These are phyloP conservation scores for Pheosia tremula DNA, from an alignment of 2,888 invertebrate species.

Conservation along the genomic window DNA sequence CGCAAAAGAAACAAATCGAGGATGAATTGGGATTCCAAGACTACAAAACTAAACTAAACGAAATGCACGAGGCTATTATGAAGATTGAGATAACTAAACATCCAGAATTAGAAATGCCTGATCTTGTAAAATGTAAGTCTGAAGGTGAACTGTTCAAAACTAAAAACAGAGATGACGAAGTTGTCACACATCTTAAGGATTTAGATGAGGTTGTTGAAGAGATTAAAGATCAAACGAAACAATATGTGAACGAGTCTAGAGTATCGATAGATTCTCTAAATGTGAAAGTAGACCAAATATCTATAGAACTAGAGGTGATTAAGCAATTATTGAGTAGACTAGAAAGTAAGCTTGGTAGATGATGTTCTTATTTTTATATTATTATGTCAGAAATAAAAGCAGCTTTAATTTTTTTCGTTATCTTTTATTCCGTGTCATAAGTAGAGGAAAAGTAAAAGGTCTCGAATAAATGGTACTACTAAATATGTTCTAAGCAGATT, in stretches of 20 bases:
- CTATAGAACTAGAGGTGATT: constrained; percentile 64
- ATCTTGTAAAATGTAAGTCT: constrained; percentile 20
- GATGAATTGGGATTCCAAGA: constrained; percentile 59
- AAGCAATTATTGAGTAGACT: constrained; percentile 64
- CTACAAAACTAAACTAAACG: constrained; percentile 63
- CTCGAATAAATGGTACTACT: no score
- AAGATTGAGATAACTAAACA: constrained; percentile 34
- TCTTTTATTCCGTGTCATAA: background rate
- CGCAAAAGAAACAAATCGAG: constrained; percentile 66
- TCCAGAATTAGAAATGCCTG: constrained; percentile 27
- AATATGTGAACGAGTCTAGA: constrained; percentile 53
- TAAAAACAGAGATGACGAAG: constrained; percentile 54
- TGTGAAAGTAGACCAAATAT: constrained; percentile 70
- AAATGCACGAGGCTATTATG: constrained; percentile 68
- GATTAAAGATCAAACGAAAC: constrained; percentile 57
- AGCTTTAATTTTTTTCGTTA: background rate
- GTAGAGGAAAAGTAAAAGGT: no score
- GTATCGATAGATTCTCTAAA: constrained; percentile 58
- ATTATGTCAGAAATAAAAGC: background rate
- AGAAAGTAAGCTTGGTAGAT: constrained; percentile 59
- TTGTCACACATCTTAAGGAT: constrained; percentile 59
- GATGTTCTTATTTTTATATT: background rate
- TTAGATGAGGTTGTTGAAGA: constrained; percentile 60
- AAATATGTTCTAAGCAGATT: no score
- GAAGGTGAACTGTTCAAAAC: constrained; percentile 23